Evolutionary conservation across 2,113 vertebrate species (phyloP).

Genomic region (Eulemur rufifrons): DNA sequence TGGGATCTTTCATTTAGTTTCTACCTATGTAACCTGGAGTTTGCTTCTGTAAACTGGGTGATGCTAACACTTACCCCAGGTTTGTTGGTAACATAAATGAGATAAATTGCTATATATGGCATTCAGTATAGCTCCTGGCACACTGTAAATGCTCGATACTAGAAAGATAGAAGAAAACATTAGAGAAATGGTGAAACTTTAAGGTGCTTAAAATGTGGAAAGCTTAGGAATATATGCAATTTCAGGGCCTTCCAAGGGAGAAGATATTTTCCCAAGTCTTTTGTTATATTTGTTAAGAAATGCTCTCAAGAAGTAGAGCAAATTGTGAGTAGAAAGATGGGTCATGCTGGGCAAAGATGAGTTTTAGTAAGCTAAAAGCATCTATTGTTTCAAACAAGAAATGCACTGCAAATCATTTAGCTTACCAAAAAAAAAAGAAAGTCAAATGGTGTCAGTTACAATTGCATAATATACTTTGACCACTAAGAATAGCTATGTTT

Average conservation of each 20-base stretch:
- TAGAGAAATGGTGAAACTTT: neutral
- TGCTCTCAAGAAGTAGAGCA: neutral
- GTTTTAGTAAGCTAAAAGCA: slow-evolving; percentile 33
- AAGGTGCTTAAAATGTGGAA: neutral
- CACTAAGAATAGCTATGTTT: neutral
- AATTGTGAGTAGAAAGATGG: neutral
- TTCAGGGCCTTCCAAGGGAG: neutral
- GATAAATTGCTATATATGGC: neutral
- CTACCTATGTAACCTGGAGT: neutral
- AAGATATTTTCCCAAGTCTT: neutral
- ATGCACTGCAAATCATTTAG: slow-evolving; percentile 15
- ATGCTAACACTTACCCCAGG: neutral
- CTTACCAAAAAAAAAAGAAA: slow-evolving; percentile 29
- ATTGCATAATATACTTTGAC: slow-evolving; percentile 9
- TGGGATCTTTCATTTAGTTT: neutral
- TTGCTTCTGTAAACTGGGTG: neutral
- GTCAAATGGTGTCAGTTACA: slow-evolving; percentile 16
- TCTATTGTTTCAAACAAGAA: slow-evolving; percentile 20
- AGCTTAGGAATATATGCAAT: neutral
- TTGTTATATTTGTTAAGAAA: neutral
- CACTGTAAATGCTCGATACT: neutral
- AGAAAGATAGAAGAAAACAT: neutral
- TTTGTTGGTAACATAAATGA: neutral
- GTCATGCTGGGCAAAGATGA: neutral
- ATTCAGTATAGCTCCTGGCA: neutral